Percentiles rank a stretch among this genome's conserved stretches.
These are phyloP conservation scores for Drosophila cardini DNA, from an alignment of 1,140 invertebrate genomes.

Conservation along the genomic window DNA sequence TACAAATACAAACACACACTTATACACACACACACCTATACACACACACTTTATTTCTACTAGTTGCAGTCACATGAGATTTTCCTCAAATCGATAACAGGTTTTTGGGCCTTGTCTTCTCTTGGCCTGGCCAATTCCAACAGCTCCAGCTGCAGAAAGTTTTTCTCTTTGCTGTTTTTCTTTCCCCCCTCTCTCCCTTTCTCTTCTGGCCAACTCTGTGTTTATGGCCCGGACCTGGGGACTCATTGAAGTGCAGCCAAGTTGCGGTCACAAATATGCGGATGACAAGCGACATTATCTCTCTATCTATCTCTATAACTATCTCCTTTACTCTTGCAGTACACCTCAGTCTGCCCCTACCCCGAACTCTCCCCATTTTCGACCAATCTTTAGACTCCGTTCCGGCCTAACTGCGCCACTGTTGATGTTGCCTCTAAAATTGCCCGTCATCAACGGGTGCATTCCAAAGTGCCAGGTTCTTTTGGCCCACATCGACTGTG, in stretches of 20 bases:
- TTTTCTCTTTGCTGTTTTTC: constrained; percentile 32
- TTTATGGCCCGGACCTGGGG: constrained; percentile 7
- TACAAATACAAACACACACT: constrained; percentile 2
- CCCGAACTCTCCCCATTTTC: neutral
- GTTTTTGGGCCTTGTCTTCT: constrained; percentile 27
- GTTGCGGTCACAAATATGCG: constrained; percentile 43
- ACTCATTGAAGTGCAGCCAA: constrained; percentile 34
- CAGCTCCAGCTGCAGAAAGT: constrained; percentile 31
- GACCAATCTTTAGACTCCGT: constrained; percentile 5
- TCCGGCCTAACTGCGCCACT: constrained; percentile 19
- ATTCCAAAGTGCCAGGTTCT: constrained; percentile 32
- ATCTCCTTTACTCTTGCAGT: neutral
- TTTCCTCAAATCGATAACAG: constrained; percentile 40
- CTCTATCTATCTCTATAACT: neutral
- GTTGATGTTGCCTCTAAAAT: constrained; percentile 22
- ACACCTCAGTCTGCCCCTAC: neutral
- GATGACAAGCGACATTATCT: constrained; percentile 32
- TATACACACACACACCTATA: constrained; percentile 1
- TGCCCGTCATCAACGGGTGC: constrained; percentile 30
- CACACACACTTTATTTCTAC: neutral
- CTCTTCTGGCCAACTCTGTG: neutral
- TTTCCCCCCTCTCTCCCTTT: neutral
- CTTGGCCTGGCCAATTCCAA: constrained; percentile 37
- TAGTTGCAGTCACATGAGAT: constrained; percentile 14
- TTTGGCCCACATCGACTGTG: constrained; percentile 20